Evolutionary conservation across 2,888 invertebrate species (phyloP).

Genomic region (Ctena decussata): DNA sequence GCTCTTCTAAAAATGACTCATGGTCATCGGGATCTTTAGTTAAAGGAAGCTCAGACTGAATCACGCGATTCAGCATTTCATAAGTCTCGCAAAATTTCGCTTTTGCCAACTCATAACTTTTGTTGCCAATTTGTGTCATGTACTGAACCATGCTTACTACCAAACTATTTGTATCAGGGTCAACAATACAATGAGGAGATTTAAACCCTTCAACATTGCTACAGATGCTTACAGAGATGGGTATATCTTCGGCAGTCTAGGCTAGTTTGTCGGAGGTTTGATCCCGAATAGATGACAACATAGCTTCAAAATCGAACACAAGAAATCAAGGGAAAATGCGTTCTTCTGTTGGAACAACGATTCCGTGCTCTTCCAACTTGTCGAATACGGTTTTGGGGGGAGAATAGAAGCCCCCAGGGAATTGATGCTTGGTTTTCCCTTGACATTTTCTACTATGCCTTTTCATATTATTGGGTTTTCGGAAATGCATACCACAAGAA

Average conservation of each 20-base stretch:
- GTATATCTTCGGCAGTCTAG: background rate
- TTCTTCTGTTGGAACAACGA: background rate
- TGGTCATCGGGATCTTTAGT: background rate
- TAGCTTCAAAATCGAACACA: conserved; percentile 27
- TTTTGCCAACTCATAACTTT: background rate
- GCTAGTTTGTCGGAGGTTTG: background rate
- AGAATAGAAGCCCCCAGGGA: background rate
- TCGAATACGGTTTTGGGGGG: conserved; percentile 18
- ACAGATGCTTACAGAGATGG: conserved; percentile 43
- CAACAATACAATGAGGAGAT: background rate
- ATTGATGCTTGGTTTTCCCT: background rate
- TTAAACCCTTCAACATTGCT: conserved; percentile 33
- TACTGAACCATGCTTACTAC: background rate
- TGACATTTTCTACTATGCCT: background rate
- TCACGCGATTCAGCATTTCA: background rate
- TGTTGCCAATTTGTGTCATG: background rate
- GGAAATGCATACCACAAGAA: background rate
- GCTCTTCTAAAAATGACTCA: conserved; percentile 3
- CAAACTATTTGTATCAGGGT: background rate
- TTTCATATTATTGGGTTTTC: background rate
- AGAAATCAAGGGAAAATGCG: conserved; percentile 3
- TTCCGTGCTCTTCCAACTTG: conserved; percentile 20
- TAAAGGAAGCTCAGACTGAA: background rate
- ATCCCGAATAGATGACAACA: conserved; percentile 9
- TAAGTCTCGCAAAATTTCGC: background rate